Conservation (phyloP, 2,797 vertebrate species). For the Apogon talboti region DNA sequence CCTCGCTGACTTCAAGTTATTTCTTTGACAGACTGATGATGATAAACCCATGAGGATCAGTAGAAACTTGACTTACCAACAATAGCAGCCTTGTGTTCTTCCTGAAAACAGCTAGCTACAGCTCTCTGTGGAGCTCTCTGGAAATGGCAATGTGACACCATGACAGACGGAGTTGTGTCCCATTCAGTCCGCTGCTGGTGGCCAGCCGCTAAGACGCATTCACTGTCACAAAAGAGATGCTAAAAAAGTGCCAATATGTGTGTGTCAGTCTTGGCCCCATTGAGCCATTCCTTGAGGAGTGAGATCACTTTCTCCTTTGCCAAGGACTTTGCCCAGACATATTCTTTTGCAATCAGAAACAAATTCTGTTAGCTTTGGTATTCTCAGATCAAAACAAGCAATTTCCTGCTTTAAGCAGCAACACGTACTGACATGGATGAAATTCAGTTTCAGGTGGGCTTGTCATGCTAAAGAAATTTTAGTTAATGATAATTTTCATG, state of each 20-base stretch:
- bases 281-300: constrained; percentile 50
- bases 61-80: constrained; percentile 50
- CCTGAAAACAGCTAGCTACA: constrained; percentile 60
- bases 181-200: constrained; percentile 38
- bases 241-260: constrained; percentile 55
- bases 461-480: too few relatives aligned
- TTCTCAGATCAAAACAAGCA: constrained; percentile 1
- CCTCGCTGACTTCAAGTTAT: constrained; percentile 12
- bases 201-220: constrained; percentile 52
- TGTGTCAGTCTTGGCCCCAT: constrained; percentile 49
- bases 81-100: constrained; percentile 69
- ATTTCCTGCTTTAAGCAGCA: constrained; percentile 12
- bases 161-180: constrained; percentile 53
- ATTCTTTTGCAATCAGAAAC: constrained; percentile 19
- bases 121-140: constrained; percentile 55
- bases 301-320: constrained; percentile 60
- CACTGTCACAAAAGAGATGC: constrained; percentile 47
- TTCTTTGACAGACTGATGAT: constrained; percentile 33
- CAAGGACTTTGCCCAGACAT: constrained; percentile 41
- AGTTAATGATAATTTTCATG: too few relatives aligned
- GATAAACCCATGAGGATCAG: constrained; percentile 37
- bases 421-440: constrained; percentile 5
- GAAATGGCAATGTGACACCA: constrained; percentile 58
- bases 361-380: constrained; percentile 6
- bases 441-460: neutral